Conservation (phyloP, 2,888 invertebrate genomes). For the Cheilosia variabilis region DNA sequence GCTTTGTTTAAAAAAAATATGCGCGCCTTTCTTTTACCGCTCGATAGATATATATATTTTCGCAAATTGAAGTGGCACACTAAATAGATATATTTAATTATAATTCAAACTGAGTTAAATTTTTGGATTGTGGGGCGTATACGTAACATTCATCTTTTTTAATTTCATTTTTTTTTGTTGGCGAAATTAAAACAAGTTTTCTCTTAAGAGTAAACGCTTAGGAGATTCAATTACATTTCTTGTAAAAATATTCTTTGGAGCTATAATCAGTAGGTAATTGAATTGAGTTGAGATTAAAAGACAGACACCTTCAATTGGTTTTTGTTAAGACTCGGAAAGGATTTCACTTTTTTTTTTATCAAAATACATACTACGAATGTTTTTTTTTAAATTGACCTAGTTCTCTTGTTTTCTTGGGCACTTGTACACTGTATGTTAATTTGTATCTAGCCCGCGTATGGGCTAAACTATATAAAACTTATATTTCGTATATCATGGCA, state of each 20-base stretch:
- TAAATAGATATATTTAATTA: constrained; percentile 2
- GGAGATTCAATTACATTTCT: too few relatives aligned
- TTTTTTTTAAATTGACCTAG: constrained; percentile 64
- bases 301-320: neutral
- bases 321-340: neutral
- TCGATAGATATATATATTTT: constrained; percentile 1
- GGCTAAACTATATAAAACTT: neutral
- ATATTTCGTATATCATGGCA: neutral
- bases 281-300: neutral
- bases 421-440: constrained; percentile 1
- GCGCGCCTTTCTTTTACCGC: constrained; percentile 45
- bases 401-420: constrained; percentile 30
- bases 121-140: constrained; percentile 39
- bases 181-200: neutral
- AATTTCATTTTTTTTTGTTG: neutral
- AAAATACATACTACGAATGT: constrained; percentile 37
- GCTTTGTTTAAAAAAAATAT: constrained; percentile 36
- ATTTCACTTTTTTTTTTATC: constrained; percentile 11
- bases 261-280: neutral
- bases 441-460: neutral
- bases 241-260: neutral
- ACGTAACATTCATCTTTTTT: constrained; percentile 32
- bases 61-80: neutral
- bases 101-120: constrained; percentile 7
- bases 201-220: neutral